phyloP scores from a whole-genome alignment of 1,140 invertebrate genomes.

The Fopius arisanus region DNA sequence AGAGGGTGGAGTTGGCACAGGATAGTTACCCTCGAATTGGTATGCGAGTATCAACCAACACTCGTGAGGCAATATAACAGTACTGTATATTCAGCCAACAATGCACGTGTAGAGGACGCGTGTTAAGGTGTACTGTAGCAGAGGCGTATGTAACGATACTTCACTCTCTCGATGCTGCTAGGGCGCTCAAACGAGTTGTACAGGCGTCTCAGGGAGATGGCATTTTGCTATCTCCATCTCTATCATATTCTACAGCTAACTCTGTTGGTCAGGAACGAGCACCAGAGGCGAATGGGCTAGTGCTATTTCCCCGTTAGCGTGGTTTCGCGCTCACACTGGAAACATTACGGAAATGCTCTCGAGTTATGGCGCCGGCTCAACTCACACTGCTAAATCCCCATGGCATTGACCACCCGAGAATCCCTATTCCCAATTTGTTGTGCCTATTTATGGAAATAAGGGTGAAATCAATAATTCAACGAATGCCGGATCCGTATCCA shows the following conservation, averaged over 20 bases:
- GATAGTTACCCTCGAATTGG: background rate
- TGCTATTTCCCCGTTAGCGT: constrained; percentile 4
- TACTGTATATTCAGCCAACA: background rate
- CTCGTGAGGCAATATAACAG: background rate
- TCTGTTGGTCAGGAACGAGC: background rate
- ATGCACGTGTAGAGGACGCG: background rate
- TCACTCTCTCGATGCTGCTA: background rate
- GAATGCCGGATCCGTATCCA: too few species aligned
- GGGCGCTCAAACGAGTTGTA: background rate
- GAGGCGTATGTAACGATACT: constrained; percentile 7
- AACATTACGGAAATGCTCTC: constrained; percentile 15
- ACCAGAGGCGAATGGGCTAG: background rate
- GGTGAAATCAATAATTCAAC: too few species aligned
- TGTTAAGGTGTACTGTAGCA: background rate
- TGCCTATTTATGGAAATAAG: background rate
- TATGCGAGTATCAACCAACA: background rate
- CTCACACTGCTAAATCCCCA: background rate
- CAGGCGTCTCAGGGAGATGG: constrained; percentile 5
- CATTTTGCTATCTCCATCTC: background rate
- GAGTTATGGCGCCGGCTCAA: constrained; percentile 1
- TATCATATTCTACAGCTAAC: background rate
- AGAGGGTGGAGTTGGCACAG: background rate
- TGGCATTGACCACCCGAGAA: constrained; percentile 16
- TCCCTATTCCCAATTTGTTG: background rate
- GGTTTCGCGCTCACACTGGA: background rate